These are phyloP conservation scores for Chelonoidis abingdonii DNA, from an alignment of 2,113 vertebrate species.

Conservation along the genomic window DNA sequence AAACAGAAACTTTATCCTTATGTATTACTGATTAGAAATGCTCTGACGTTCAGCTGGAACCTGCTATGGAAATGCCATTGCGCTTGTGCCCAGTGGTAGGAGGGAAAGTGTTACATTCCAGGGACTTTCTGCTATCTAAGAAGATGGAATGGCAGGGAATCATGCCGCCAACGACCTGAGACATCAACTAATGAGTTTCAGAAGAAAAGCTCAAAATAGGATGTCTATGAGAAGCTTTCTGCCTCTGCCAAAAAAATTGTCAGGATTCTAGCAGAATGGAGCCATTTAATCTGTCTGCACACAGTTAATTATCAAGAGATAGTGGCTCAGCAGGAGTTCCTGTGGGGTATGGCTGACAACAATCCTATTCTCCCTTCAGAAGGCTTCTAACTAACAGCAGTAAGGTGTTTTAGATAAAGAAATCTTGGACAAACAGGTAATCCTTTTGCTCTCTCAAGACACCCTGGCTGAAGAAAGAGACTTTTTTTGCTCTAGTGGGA, in stretches of 20 bases:
- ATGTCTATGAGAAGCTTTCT: not conserved
- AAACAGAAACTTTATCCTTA: not conserved
- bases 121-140: not conserved
- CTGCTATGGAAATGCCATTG: not conserved
- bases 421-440: not conserved
- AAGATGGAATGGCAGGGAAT: not conserved
- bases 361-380: not conserved
- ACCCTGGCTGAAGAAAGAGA: not conserved
- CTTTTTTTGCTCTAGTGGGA: not conserved
- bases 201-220: not conserved
- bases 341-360: not conserved
- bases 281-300: not conserved
- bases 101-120: not conserved
- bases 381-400: not conserved
- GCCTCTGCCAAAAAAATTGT: not conserved
- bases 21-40: not conserved
- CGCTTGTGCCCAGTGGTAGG: not conserved
- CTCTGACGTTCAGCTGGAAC: not conserved
- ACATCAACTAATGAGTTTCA: not conserved
- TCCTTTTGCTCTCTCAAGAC: not conserved
- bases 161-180: not conserved
- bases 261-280: not conserved
- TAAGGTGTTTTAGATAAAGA: not conserved
- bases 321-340: not conserved
- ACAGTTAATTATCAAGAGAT: slow-evolving; percentile 19